These are phyloP conservation scores for Peromyscus attwateri DNA, from an alignment of 2,797 vertebrate genomes.

Conservation along the genomic window DNA sequence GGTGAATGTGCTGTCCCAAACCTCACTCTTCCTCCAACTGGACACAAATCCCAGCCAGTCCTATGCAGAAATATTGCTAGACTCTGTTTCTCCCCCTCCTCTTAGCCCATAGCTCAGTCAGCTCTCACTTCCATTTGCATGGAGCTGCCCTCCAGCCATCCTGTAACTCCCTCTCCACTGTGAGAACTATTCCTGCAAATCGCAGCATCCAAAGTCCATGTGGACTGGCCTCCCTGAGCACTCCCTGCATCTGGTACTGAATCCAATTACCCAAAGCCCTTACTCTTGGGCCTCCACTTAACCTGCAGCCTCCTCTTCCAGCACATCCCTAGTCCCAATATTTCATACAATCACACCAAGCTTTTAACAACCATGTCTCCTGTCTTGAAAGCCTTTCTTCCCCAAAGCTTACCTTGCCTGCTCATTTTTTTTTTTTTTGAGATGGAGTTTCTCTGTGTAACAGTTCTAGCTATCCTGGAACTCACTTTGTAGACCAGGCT, in stretches of 20 bases:
- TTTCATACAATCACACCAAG: neutral
- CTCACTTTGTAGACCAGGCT: too few relatives aligned
- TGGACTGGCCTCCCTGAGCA: neutral
- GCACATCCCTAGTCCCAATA: neutral
- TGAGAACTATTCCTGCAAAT: conserved; percentile 44
- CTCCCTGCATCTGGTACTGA: neutral
- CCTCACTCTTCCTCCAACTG: neutral
- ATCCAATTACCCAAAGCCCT: neutral
- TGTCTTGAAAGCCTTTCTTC: neutral
- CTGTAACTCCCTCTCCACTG: neutral
- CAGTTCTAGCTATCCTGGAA: too few relatives aligned
- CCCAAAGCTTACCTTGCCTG: neutral
- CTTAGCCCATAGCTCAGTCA: neutral
- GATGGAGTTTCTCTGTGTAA: too few relatives aligned
- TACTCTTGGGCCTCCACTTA: too few relatives aligned
- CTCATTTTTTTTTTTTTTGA: neutral
- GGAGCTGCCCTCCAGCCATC: neutral
- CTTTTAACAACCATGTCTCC: neutral
- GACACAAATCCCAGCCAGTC: neutral
- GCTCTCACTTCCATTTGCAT: neutral
- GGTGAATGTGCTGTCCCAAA: neutral
- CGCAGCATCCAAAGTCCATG: neutral
- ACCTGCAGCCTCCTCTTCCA: neutral
- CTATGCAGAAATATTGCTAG: neutral
- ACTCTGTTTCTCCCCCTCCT: neutral